Evolutionary conservation across 2,113 vertebrate species (phyloP).

Genomic region (Calypte anna): DNA sequence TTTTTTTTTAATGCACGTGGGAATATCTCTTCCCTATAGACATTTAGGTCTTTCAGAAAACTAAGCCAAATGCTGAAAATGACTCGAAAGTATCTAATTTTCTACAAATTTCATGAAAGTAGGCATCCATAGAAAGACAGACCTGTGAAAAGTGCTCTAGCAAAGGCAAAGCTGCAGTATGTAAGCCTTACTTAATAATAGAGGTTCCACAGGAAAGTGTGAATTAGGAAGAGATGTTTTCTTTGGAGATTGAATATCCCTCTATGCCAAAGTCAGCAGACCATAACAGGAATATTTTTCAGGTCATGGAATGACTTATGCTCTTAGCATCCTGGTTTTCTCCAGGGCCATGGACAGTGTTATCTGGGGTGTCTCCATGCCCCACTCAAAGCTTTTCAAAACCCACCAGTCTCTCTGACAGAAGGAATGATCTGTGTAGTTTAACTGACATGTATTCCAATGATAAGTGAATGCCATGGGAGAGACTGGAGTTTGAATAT

Average conservation of each 20-base stretch:
- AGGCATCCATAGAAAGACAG: neutral
- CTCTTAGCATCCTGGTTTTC: neutral
- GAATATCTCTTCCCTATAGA: neutral
- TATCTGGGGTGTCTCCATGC: neutral
- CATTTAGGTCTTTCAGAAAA: neutral
- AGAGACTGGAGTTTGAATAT: neutral
- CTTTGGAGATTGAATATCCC: neutral
- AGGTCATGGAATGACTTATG: neutral
- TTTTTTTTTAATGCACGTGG: rapidly evolving
- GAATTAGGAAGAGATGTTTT: neutral
- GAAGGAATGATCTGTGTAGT: rapidly evolving
- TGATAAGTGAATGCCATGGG: neutral
- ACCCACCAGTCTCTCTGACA: neutral
- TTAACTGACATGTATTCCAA: neutral
- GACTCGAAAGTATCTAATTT: neutral
- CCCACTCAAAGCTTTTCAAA: neutral
- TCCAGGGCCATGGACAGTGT: rapidly evolving
- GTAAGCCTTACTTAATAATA: neutral
- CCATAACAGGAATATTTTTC: neutral
- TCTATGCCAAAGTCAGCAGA: neutral
- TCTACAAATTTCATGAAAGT: neutral
- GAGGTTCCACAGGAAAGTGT: neutral
- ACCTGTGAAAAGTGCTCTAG: neutral
- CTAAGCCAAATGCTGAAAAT: neutral
- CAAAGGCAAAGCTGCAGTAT: neutral